These are phyloP conservation scores for Heliconius cydno DNA, from an alignment of 2,888 invertebrate genomes.

Conservation along the genomic window DNA sequence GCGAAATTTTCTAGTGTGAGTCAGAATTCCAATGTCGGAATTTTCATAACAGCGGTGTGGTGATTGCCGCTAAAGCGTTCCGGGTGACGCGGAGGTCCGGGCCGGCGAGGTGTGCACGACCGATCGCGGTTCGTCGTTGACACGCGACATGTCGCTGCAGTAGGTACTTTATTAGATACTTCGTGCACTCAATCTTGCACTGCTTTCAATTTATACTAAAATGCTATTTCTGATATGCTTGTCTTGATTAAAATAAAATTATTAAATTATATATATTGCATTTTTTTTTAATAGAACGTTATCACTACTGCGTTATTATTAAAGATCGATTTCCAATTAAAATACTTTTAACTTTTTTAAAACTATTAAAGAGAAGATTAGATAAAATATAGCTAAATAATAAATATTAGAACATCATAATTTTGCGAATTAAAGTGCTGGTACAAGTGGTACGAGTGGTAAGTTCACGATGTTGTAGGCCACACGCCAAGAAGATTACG, in stretches of 20 bases:
- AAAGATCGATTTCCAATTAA: neutral
- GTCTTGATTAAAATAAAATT: neutral
- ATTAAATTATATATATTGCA: neutral
- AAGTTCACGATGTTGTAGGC: constrained; percentile 75
- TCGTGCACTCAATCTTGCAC: constrained; percentile 15
- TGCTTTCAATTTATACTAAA: constrained; percentile 23
- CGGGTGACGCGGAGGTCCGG: constrained; percentile 66
- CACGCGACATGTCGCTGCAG: constrained; percentile 44
- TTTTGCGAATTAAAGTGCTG: constrained; percentile 44
- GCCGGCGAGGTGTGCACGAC: constrained; percentile 55
- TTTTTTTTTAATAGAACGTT: neutral
- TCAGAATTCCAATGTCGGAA: constrained; percentile 76
- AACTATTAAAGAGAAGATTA: too few species aligned
- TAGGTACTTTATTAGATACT: constrained; percentile 63
- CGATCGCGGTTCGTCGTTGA: constrained; percentile 59
- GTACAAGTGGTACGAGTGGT: constrained; percentile 64
- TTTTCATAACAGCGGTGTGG: constrained; percentile 76
- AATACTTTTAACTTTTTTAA: neutral
- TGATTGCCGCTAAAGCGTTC: constrained; percentile 65
- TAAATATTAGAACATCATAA: neutral
- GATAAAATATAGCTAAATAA: neutral
- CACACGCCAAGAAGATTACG: constrained; percentile 76
- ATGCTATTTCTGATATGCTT: neutral
- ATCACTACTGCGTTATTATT: neutral
- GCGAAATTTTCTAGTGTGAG: constrained; percentile 79